Evolutionary conservation across 2,797 vertebrate species (phyloP).

Genomic region (Falco columbarius): DNA sequence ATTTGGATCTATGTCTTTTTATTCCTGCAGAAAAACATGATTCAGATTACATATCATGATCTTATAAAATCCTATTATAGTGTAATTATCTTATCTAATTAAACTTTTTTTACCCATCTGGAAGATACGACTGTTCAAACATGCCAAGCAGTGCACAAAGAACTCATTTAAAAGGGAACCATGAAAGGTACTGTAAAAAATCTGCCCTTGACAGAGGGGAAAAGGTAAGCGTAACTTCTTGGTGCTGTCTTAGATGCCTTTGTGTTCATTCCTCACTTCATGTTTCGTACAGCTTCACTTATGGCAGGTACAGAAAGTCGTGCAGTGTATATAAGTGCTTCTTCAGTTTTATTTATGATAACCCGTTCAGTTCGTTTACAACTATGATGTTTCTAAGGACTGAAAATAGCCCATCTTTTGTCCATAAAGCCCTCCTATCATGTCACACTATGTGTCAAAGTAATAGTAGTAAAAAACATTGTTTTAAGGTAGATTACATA

Average conservation of each 20-base stretch:
- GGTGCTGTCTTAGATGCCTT: not conserved
- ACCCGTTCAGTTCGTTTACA: not conserved
- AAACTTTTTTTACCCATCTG: not conserved
- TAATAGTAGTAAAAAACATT: not conserved
- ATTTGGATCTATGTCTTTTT: not conserved
- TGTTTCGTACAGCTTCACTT: not conserved
- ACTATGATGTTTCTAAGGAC: not conserved
- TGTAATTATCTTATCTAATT: not conserved
- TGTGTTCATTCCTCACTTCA: not conserved
- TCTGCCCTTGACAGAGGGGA: not conserved
- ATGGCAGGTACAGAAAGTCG: not conserved
- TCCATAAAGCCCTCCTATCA: not conserved
- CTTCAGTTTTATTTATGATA: not conserved
- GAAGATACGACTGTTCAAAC: not conserved
- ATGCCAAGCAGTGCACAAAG: not conserved
- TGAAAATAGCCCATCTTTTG: not conserved
- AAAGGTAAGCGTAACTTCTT: not conserved
- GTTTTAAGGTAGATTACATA: not conserved
- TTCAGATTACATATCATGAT: not conserved
- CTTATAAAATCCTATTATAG: not conserved
- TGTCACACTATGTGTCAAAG: not conserved
- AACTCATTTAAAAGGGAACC: not conserved
- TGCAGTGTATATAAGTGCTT: not conserved
- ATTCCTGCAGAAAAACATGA: not conserved
- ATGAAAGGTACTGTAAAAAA: not conserved